phyloP scores from a whole-genome alignment of 2,113 vertebrate genomes.

The Gadus macrocephalus region DNA sequence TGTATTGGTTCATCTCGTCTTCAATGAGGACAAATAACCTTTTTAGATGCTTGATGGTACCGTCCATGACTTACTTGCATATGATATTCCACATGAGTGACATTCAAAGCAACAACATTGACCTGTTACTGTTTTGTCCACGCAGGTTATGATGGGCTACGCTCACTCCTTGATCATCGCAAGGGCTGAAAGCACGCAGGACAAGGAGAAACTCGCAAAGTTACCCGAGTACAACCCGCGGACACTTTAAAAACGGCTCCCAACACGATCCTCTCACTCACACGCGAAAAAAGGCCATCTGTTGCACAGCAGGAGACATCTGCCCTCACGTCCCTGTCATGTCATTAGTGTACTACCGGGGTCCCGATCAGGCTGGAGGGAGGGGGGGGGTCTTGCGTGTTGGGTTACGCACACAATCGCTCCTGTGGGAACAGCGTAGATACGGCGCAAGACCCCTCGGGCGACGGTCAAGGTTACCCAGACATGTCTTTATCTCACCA shows the following conservation, averaged over 20 bases:
- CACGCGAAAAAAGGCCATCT: conserved; percentile 8
- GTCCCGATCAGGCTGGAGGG: too few relatives aligned
- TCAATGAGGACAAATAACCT: neutral
- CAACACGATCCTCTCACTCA: conserved; percentile 15
- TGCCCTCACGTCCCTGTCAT: neutral
- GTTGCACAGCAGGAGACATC: neutral
- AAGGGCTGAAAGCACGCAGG: conserved; percentile 81
- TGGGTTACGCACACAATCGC: too few relatives aligned
- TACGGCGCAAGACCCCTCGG: too few relatives aligned
- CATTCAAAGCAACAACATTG: neutral
- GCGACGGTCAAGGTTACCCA: too few relatives aligned
- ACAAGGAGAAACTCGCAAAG: conserved; percentile 86
- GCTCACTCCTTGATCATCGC: conserved; percentile 86
- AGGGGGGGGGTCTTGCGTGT: too few relatives aligned
- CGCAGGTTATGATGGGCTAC: conserved; percentile 93
- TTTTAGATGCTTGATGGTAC: too few relatives aligned
- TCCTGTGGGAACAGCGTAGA: too few relatives aligned
- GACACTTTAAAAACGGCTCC: conserved; percentile 75
- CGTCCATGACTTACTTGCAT: too few relatives aligned
- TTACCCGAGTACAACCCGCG: conserved; percentile 95
- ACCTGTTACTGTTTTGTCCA: neutral
- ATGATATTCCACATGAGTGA: neutral
- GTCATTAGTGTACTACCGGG: too few relatives aligned
- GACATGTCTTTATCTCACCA: too few relatives aligned
- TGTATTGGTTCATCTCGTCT: neutral